Evolutionary conservation across 2,888 invertebrate genomes (phyloP).

Genomic region (Andricus quercusramuli): DNA sequence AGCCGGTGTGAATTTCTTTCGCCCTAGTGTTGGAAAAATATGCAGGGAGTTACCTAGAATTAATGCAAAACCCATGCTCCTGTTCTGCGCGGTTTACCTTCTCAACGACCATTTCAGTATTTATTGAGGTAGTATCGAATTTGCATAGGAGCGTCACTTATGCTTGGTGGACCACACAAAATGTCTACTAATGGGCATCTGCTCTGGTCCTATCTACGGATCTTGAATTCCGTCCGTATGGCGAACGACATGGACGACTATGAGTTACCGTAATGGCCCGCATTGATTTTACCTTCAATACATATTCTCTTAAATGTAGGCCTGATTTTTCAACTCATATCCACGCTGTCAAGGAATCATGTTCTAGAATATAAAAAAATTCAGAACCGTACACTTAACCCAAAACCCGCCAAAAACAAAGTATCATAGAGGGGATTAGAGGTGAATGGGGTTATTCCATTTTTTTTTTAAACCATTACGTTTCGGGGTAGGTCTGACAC

Average conservation of each 20-base stretch:
- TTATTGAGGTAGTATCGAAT: slow-evolving; percentile 75
- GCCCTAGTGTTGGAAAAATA: slow-evolving; percentile 54
- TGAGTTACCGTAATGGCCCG: slow-evolving; percentile 41
- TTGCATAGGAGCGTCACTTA: slow-evolving; percentile 75
- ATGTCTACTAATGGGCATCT: slow-evolving; percentile 75
- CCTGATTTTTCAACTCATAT: slow-evolving; percentile 16
- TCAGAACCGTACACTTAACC: no score
- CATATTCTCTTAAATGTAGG: slow-evolving; percentile 17
- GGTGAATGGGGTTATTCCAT: no score
- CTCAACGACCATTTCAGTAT: slow-evolving; percentile 71
- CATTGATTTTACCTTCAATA: slow-evolving; percentile 39
- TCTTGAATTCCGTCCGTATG: slow-evolving; percentile 65
- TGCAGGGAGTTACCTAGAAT: slow-evolving; percentile 62
- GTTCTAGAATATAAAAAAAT: no score
- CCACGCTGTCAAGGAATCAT: background rate
- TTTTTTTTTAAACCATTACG: no score
- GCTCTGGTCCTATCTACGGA: slow-evolving; percentile 62
- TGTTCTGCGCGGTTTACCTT: slow-evolving; percentile 59
- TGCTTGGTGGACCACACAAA: slow-evolving; percentile 75
- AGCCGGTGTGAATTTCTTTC: slow-evolving; percentile 26
- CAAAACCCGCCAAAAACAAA: no score
- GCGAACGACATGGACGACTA: slow-evolving; percentile 42
- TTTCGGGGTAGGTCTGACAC: no score
- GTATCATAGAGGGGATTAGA: no score
- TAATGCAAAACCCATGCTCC: slow-evolving; percentile 69